Evolutionary conservation across 1,140 invertebrate genomes (phyloP), one percentile per base, ranked within the genome.

Genomic region (Drosophila quadrilineata): DNA sequence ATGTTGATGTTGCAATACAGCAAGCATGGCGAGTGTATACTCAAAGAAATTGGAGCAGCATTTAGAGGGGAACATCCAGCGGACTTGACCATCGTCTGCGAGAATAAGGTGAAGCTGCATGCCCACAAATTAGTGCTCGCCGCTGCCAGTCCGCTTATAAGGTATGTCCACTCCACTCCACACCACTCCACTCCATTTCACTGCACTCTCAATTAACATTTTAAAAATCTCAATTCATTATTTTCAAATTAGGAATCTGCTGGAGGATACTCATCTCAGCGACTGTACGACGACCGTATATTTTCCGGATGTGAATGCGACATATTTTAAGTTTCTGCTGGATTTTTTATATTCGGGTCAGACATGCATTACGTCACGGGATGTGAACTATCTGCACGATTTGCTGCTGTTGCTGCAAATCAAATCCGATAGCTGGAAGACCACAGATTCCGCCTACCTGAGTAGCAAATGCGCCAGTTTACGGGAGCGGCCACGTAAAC

Each of bases 1-100:
- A 90, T 95, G 91, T 93, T 96, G 91, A 96, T 95, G 87, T 93
- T 96, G 90, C 95, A 95, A 91, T 96, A 96, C 91, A 95, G 95
- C 91, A 96, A 96, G 91, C 95, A 96, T 92, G 95, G 95, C 91
- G 94, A 95, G 90, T 95, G 95, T 89, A 94, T 96, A 91, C 93
- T 95, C 89, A 94, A 95, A 87, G 95, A 96, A 91, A 94, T 96
- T 89, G 94, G 94, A 82, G 94, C 94, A 76, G 95, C 95, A 92
- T 96, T 95, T 91, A 92, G 93, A 76, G 94, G 94, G 53, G 95
- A 95, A 87, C 93, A 94, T 89, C 95, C 94, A 90, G 94, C 95
- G 21, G 95, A 96, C 91, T 92, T 96, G 88, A 93, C 93, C 63
- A 92, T 96, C 70, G 93, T 95, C 33, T 96, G 95, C 89, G 95